Evolutionary conservation across 2,113 vertebrate species (phyloP).

Genomic region (crab-eating macaque (Macaca fascicularis)): DNA sequence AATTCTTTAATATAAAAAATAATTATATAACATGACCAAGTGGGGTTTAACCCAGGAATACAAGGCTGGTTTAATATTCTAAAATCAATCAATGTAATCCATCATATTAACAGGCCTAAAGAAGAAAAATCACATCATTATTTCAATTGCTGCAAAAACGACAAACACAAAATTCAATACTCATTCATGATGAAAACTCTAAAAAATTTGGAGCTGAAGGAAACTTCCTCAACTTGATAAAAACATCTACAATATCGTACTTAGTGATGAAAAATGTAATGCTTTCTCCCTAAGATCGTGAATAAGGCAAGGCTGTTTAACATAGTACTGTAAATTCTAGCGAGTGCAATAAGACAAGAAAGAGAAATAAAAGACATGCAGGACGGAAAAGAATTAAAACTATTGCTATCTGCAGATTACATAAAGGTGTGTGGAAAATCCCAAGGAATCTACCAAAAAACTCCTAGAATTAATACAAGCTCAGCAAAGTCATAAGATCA

Average conservation of each 20-base stretch:
- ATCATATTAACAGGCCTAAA: neutral
- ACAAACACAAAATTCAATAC: neutral
- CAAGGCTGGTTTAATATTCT: neutral
- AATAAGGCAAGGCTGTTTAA: too few relatives aligned
- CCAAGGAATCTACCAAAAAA: neutral
- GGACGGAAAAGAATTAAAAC: slow-evolving; percentile 1
- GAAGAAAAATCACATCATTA: neutral
- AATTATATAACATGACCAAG: neutral
- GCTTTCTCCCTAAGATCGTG: neutral
- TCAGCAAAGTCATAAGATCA: neutral
- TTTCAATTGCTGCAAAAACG: neutral
- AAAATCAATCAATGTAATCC: neutral
- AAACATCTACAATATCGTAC: neutral
- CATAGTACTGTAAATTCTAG: neutral
- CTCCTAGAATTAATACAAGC: neutral
- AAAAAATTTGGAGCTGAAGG: neutral
- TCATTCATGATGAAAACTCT: neutral
- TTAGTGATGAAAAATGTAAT: neutral
- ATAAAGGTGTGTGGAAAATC: neutral
- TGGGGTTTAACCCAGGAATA: neutral
- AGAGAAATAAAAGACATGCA: neutral
- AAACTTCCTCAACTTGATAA: neutral
- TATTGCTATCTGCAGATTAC: neutral
- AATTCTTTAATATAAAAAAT: neutral
- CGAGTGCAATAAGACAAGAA: neutral